Base-by-base conservation (phyloP, 2,113 vertebrate genomes). In the Eolophus roseicapilla region DNA sequence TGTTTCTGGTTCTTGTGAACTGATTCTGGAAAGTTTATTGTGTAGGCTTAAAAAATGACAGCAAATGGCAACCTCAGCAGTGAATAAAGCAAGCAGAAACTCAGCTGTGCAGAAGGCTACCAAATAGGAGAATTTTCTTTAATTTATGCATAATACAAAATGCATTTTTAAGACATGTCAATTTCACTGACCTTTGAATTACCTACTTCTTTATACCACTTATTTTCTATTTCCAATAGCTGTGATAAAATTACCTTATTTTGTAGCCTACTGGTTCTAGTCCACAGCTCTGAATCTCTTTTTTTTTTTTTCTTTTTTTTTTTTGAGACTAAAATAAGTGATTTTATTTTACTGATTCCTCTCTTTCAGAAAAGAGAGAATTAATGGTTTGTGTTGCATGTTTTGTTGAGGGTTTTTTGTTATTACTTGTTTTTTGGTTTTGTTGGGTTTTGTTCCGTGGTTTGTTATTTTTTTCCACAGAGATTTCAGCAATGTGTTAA, bases 401-500 rank as follows among this genome's bases (percentile, higher is more conserved):
- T 16, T 21, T 55, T 21, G 23, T 16, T 52, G 2, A 3, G 3
- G 0, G 5, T 17, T 17, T 46, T 27, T 25, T 31, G 3, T 28
- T 59, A 23, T 50, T 47, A 17, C 35, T 17, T 4, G 4, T 6
- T 28, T 37, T 37, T 19, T 8, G 13, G 13, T 35, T 28, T 73
- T 53, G 13, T 27, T 59, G 33, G 35, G 24, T 17, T 8, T 62
- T 62, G 1, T 62, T 75, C 31, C 11, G 3, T n/a, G 20, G 19
- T 47, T 67, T 20, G 25, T 49, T 27, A 0, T 17, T 27, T 64
- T 31, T 8, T 8, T n/a, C 3, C 0, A 3, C 19, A 11, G 4
- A 67, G 13, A 41, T 81, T 75, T 94, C 55, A 78, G 7, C 17
- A 67, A 59, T 46, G 4, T 33, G 10, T 37, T 92, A 76, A 78